Conservation (phyloP, 2,113 vertebrate species). For the Sporophila hypoxantha region DNA sequence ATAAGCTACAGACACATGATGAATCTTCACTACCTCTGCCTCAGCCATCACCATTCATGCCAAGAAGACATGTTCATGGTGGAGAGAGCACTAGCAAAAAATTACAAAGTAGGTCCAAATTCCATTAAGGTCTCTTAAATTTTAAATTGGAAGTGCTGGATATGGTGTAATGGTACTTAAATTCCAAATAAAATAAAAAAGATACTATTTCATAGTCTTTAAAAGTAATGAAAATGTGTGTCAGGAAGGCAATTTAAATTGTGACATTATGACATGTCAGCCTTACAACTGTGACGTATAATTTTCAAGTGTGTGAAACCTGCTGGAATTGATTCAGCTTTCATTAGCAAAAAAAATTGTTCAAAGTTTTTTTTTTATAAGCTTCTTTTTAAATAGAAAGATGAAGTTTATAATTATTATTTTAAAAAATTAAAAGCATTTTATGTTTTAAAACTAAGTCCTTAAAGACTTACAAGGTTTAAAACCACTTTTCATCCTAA, state of each 20-base stretch:
- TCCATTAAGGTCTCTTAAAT: neutral
- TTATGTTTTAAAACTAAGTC: neutral
- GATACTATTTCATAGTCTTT: neutral
- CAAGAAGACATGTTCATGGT: conserved; percentile 86
- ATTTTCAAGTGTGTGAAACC: neutral
- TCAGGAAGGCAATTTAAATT: neutral
- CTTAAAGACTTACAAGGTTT: neutral
- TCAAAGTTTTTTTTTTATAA: neutral
- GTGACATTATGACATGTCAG: neutral
- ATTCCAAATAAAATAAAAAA: neutral
- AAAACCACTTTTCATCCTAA: neutral
- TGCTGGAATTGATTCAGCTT: neutral
- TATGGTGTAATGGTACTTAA: neutral
- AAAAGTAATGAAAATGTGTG: neutral
- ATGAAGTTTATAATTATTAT: neutral
- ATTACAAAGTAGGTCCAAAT: conserved; percentile 86
- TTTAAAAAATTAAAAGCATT: neutral
- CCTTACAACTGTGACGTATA: neutral
- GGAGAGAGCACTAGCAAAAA: conserved; percentile 94
- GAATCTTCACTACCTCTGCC: conserved; percentile 96
- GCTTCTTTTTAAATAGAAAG: neutral
- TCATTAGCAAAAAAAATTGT: neutral
- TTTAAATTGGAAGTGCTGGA: neutral
- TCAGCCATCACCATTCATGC: conserved; percentile 94
- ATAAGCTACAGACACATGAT: conserved; percentile 95